phyloP scores from a whole-genome alignment of 2,113 vertebrate genomes.

The Ammodytes marinus region DNA sequence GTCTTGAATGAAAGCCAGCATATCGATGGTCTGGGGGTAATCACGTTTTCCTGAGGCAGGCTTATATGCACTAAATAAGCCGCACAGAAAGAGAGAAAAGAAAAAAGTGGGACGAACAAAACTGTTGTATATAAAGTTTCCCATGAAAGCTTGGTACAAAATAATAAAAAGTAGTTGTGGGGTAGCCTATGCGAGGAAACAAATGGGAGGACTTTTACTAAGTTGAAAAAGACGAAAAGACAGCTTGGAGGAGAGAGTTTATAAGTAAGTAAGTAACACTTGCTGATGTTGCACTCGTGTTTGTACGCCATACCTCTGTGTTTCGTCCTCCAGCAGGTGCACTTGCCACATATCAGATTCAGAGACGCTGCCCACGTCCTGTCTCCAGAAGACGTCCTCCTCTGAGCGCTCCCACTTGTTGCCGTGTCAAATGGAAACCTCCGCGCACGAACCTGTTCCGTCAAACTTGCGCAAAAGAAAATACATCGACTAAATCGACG shows the following conservation, averaged over 20 bases:
- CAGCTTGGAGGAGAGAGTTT: not conserved
- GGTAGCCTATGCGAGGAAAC: not conserved
- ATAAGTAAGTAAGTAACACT: not conserved
- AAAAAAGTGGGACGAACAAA: constrained; percentile 29
- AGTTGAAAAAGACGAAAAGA: not conserved
- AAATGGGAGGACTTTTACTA: too few relatives aligned
- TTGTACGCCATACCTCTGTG: constrained; percentile 13
- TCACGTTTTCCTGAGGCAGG: constrained; percentile 79
- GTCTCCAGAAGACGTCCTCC: constrained; percentile 20
- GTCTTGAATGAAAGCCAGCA: constrained; percentile 77
- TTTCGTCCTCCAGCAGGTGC: constrained; percentile 73
- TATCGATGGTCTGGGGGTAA: constrained; percentile 76
- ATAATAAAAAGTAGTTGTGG: not conserved
- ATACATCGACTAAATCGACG: not conserved
- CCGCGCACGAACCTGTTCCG: not conserved
- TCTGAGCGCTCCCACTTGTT: constrained; percentile 32
- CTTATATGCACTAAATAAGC: constrained; percentile 76
- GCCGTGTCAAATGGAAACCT: constrained; percentile 15
- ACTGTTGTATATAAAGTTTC: constrained; percentile 25
- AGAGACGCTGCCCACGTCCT: constrained; percentile 44
- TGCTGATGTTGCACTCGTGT: not conserved
- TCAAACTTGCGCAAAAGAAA: not conserved
- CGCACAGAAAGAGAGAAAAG: constrained; percentile 26
- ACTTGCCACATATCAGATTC: constrained; percentile 33
- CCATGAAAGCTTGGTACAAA: not conserved